Evolutionary conservation across 2,888 invertebrate genomes (phyloP).

Genomic region (Ennomos fuscantarius): DNA sequence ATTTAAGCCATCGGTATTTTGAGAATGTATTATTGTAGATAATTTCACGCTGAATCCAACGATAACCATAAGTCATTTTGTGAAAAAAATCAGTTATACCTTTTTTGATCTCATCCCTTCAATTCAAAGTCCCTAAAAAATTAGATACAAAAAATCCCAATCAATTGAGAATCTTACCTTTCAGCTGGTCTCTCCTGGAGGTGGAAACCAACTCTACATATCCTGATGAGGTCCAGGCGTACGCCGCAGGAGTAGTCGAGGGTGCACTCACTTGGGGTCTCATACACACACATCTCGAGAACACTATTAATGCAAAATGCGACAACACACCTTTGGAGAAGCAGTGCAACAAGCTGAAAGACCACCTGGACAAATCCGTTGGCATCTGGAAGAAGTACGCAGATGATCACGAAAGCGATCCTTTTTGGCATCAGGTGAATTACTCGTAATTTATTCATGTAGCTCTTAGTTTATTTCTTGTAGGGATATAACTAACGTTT

Average conservation of each 20-base stretch:
- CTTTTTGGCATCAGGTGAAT: conserved; percentile 93
- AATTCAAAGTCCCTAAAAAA: no score
- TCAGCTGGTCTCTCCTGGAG: conserved; percentile 93
- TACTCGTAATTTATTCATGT: no score
- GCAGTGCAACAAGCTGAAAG: conserved; percentile 87
- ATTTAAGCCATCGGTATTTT: no score
- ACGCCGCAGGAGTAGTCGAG: conserved; percentile 93
- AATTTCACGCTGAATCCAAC: no score
- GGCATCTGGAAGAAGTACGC: conserved; percentile 87
- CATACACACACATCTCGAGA: conserved; percentile 92
- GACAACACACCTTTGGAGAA: conserved; percentile 74
- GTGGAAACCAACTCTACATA: conserved; percentile 90
- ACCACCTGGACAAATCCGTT: conserved; percentile 87
- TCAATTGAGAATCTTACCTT: conserved; percentile 36
- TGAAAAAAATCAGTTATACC: no score
- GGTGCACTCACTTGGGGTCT: conserved; percentile 92
- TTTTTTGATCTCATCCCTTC: no score
- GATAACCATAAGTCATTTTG: no score
- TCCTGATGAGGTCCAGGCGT: conserved; percentile 93
- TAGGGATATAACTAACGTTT: no score
- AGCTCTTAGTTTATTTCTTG: no score
- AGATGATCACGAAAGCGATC: conserved; percentile 72
- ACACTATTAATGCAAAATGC: conserved; percentile 85
- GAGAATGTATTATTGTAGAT: no score
- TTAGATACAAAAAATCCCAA: no score